A percentile compares a stretch with the other conserved stretches of the same genome.
These are phyloP conservation scores for Scaptomyza reducta DNA, from an alignment of 2,888 invertebrate species.

Conservation along the genomic window DNA sequence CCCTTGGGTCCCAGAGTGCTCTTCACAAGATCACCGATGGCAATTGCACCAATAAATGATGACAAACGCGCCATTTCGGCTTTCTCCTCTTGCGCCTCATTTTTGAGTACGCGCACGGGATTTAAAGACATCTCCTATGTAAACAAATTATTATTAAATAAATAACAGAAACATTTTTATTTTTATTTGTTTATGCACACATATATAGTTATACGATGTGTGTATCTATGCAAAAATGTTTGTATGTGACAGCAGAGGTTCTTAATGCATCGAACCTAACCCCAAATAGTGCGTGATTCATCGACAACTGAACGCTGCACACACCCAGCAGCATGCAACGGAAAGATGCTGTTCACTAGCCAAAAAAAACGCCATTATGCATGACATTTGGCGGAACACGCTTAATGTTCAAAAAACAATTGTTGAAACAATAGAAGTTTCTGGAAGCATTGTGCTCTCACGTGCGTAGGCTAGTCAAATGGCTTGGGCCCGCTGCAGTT, in stretches of 20 bases:
- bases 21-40: slow-evolving; percentile 99
- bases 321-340: slow-evolving; percentile 40
- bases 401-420: slow-evolving; percentile 1
- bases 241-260: slow-evolving; percentile 1
- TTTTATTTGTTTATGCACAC: slow-evolving; percentile 9
- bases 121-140: slow-evolving; percentile 91
- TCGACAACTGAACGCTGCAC: slow-evolving; percentile 41
- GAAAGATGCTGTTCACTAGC: slow-evolving; percentile 15
- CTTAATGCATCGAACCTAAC: slow-evolving; percentile 52
- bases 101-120: slow-evolving; percentile 96
- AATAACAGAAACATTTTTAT: neutral
- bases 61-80: slow-evolving; percentile 98
- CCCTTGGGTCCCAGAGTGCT: slow-evolving; percentile 99
- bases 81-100: slow-evolving; percentile 99
- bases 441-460: slow-evolving; percentile 57
- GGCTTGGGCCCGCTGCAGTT: slow-evolving; percentile 33
- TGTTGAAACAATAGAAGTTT: slow-evolving; percentile 52
- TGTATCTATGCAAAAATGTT: slow-evolving; percentile 12
- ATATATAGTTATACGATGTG: neutral
- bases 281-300: slow-evolving; percentile 67
- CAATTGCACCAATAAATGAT: slow-evolving; percentile 99
- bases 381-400: neutral
- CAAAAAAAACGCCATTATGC: slow-evolving; percentile 2
- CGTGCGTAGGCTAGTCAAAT: slow-evolving; percentile 50
- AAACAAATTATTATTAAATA: neutral